Conservation (phyloP, 2,888 invertebrate genomes). For the Agonopterix heracliana region DNA sequence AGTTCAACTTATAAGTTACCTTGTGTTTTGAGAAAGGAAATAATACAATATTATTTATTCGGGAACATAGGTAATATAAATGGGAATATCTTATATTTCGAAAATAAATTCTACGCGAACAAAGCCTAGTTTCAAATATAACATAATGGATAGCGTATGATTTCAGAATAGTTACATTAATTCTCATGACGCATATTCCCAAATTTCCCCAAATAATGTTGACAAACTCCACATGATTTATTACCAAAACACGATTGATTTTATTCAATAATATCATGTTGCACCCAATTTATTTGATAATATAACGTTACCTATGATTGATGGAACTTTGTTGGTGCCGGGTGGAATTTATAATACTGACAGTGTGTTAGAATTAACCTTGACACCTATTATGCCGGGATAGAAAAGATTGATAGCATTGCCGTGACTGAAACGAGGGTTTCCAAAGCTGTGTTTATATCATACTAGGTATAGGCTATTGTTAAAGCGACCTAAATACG, state of each 20-base stretch:
- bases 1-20: too few species aligned
- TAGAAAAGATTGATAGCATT: constrained; percentile 40
- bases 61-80: too few species aligned
- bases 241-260: constrained; percentile 6
- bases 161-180: too few species aligned
- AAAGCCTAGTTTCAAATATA: too few species aligned
- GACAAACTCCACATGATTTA: background rate
- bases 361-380: constrained; percentile 35
- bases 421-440: constrained; percentile 21
- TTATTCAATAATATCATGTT: constrained; percentile 15
- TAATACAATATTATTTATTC: too few species aligned
- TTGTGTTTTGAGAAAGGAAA: too few species aligned
- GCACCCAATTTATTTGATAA: constrained; percentile 23
- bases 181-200: background rate
- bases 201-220: background rate
- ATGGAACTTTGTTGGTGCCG: constrained; percentile 13
- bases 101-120: too few species aligned
- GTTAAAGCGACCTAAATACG: too few species aligned
- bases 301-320: constrained; percentile 24
- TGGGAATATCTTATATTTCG: too few species aligned
- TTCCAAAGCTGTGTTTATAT: constrained; percentile 17
- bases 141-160: too few species aligned
- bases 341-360: constrained; percentile 6
- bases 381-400: constrained; percentile 44
- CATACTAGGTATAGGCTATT: too few species aligned